phyloP scores from a whole-genome alignment of 2,797 vertebrate genomes.

The Danio tinwini region DNA sequence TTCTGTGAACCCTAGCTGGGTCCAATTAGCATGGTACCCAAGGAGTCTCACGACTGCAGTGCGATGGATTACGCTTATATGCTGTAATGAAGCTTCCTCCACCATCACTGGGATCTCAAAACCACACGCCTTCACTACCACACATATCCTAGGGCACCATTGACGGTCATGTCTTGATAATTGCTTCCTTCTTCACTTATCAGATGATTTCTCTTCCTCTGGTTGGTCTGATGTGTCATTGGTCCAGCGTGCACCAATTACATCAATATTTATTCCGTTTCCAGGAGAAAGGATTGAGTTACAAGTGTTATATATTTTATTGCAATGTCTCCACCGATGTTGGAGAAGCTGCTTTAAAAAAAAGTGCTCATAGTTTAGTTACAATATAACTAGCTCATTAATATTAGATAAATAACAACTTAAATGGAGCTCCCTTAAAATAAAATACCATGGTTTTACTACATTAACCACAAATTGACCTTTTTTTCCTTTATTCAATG shows the following conservation, averaged over 20 bases:
- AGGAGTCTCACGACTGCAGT: slow-evolving; percentile 42
- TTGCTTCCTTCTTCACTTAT: slow-evolving; percentile 48
- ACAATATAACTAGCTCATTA: background rate
- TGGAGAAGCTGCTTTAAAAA: background rate
- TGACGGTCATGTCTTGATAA: slow-evolving; percentile 36
- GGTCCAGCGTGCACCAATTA: slow-evolving; percentile 12
- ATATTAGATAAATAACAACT: too few relatives aligned
- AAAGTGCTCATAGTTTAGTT: background rate
- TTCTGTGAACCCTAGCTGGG: slow-evolving; percentile 66
- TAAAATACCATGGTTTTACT: too few relatives aligned
- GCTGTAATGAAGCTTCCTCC: slow-evolving; percentile 37
- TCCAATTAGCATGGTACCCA: slow-evolving; percentile 63
- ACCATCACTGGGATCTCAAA: slow-evolving; percentile 39
- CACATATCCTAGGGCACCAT: slow-evolving; percentile 37
- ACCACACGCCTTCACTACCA: slow-evolving; percentile 41
- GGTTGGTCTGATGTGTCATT: slow-evolving; percentile 23
- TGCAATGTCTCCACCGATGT: background rate
- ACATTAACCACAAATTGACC: too few relatives aligned
- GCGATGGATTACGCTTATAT: slow-evolving; percentile 6
- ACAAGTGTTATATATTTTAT: slow-evolving; percentile 21
- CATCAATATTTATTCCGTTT: slow-evolving; percentile 34
- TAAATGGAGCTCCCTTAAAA: too few relatives aligned
- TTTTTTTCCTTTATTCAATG: too few relatives aligned
- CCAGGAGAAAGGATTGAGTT: background rate
- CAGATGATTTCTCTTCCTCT: slow-evolving; percentile 30